These are phyloP conservation scores for Enteromius thamalakanensis DNA, from an alignment of 2,797 vertebrate genomes.

Conservation along the genomic window DNA sequence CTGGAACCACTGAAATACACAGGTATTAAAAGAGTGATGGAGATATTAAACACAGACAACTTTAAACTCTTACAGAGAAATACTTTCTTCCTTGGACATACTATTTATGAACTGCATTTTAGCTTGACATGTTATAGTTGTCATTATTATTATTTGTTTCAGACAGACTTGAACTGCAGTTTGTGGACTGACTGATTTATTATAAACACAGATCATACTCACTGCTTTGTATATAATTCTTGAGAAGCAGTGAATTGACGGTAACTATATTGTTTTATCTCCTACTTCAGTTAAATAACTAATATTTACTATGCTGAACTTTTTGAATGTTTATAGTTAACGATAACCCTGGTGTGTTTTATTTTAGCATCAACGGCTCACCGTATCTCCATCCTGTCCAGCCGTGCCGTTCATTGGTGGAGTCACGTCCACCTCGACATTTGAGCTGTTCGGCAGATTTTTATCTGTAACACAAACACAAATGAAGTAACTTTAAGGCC, in stretches of 20 bases:
- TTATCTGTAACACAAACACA: conserved; percentile 75
- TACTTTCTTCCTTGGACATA: background rate
- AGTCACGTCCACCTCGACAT: conserved; percentile 92
- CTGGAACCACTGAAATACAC: too few species aligned
- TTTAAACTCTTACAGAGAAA: background rate
- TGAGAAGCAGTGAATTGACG: background rate
- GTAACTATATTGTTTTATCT: background rate
- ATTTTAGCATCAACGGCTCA: conserved; percentile 62
- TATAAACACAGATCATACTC: background rate
- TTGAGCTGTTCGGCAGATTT: conserved; percentile 90
- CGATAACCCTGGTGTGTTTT: background rate
- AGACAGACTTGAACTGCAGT: background rate
- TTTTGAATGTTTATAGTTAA: background rate
- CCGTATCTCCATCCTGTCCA: conserved; percentile 84
- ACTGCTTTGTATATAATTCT: background rate
- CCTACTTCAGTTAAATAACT: background rate
- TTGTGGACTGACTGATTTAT: background rate
- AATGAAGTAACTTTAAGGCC: background rate
- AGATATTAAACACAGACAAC: background rate
- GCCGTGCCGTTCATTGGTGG: conserved; percentile 91
- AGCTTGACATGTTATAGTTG: background rate
- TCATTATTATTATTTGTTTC: background rate
- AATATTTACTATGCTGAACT: background rate
- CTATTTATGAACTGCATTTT: background rate
- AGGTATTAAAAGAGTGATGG: too few species aligned